These are phyloP conservation scores for Drosophila ercepeae DNA, from an alignment of 1,140 invertebrate species.

Conservation along the genomic window DNA sequence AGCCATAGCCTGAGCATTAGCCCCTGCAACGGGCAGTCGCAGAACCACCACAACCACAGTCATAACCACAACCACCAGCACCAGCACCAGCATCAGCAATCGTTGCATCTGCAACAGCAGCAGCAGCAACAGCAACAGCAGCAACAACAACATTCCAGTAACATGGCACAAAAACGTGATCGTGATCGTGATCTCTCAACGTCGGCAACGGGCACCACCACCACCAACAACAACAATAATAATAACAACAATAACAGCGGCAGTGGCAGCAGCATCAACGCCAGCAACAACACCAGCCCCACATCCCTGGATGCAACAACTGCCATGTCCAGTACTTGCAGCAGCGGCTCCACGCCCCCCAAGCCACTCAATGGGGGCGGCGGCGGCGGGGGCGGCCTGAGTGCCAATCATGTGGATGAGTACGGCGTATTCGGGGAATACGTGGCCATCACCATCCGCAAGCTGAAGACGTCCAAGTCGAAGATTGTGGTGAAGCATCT, in stretches of 20 bases:
- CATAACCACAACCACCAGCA: slow-evolving; percentile 18
- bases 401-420: slow-evolving; percentile 68
- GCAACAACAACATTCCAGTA: slow-evolving; percentile 76
- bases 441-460: slow-evolving; percentile 81
- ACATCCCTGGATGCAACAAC: slow-evolving; percentile 50
- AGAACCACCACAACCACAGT: slow-evolving; percentile 23
- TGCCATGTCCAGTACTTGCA: slow-evolving; percentile 42
- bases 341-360: slow-evolving; percentile 39
- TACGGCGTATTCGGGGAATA: slow-evolving; percentile 81
- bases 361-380: slow-evolving; percentile 27
- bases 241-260: slow-evolving; percentile 21
- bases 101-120: slow-evolving; percentile 34
- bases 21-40: slow-evolving; percentile 38
- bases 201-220: slow-evolving; percentile 45
- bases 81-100: slow-evolving; percentile 36
- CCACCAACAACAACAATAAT: slow-evolving; percentile 22
- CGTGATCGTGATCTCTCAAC: slow-evolving; percentile 77
- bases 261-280: slow-evolving; percentile 19
- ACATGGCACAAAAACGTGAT: slow-evolving; percentile 80
- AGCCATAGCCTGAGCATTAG: slow-evolving; percentile 51
- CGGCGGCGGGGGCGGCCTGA: slow-evolving; percentile 21
- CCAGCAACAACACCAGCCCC: slow-evolving; percentile 38
- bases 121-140: slow-evolving; percentile 49
- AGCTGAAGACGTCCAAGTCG: slow-evolving; percentile 77
- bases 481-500: slow-evolving; percentile 81